Evolutionary conservation across 2,888 invertebrate species (phyloP).

Genomic region (Idaea dimidiata): DNA sequence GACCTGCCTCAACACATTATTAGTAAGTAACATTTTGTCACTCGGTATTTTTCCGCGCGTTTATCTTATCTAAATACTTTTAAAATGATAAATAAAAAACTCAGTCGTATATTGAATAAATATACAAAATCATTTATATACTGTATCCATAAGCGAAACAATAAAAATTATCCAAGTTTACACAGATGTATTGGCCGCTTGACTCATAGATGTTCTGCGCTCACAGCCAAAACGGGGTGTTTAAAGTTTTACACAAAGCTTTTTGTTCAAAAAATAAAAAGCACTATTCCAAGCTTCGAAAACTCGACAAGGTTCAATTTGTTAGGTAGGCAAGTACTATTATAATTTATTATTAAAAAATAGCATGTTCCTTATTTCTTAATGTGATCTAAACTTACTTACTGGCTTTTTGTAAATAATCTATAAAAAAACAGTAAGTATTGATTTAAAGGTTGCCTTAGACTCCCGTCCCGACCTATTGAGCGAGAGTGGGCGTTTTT

Average conservation of each 20-base stretch:
- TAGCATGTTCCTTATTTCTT: neutral
- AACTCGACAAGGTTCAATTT: no score
- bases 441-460: conserved; percentile 33
- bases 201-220: conserved; percentile 15
- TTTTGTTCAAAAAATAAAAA: no score
- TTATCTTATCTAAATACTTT: conserved; percentile 40
- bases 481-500: conserved; percentile 38
- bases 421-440: conserved; percentile 23
- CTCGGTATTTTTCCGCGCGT: conserved; percentile 55
- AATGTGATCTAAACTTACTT: neutral
- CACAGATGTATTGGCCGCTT: conserved; percentile 31
- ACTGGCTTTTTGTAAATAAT: neutral
- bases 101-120: conserved; percentile 20
- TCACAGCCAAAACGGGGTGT: conserved; percentile 4
- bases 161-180: conserved; percentile 30
- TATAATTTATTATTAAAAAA: neutral
- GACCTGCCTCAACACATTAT: conserved; percentile 61
- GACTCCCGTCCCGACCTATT: conserved; percentile 27
- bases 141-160: conserved; percentile 17
- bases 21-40: conserved; percentile 25
- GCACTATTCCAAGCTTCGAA: no score
- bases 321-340: no score
- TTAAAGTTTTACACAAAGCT: neutral
- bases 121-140: conserved; percentile 26
- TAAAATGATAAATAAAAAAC: conserved; percentile 23